A percentile compares a stretch with the other conserved stretches of the same genome.
These are phyloP conservation scores for Cisticola juncidis DNA, from an alignment of 2,113 vertebrate species.

Conservation along the genomic window DNA sequence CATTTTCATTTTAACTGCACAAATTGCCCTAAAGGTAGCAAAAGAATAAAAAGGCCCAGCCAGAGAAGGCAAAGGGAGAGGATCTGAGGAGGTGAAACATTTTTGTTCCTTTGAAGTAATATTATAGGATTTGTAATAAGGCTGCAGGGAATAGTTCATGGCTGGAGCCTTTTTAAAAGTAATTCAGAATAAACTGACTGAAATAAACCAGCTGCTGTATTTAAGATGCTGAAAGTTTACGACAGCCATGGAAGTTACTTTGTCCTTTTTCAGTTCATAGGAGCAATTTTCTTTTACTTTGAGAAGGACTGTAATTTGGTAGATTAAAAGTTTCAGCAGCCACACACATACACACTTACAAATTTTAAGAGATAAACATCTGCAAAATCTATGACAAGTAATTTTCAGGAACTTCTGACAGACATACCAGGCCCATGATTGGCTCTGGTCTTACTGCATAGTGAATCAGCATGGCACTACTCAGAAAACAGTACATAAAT, in stretches of 20 bases:
- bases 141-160: conserved; percentile 72
- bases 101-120: conserved; percentile 79
- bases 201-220: conserved; percentile 74
- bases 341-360: not conserved
- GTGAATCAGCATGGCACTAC: not conserved
- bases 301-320: not conserved
- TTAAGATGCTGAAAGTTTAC: conserved; percentile 68
- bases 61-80: conserved; percentile 67
- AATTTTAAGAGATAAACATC: not conserved
- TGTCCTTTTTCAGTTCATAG: not conserved
- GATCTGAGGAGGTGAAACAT: conserved; percentile 75
- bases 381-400: not conserved
- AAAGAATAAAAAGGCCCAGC: conserved; percentile 63
- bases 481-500: conserved; percentile 50
- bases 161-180: conserved; percentile 68
- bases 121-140: conserved; percentile 79
- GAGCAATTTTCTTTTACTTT: not conserved
- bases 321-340: conserved; percentile 36
- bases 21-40: conserved; percentile 73
- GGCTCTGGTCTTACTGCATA: not conserved
- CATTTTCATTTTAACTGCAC: conserved; percentile 78
- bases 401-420: not conserved
- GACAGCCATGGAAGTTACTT: conserved; percentile 50
- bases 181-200: conserved; percentile 75
- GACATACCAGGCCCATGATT: not conserved